Conservation (phyloP, 2,113 vertebrate genomes). For the Lophochroa leadbeateri region DNA sequence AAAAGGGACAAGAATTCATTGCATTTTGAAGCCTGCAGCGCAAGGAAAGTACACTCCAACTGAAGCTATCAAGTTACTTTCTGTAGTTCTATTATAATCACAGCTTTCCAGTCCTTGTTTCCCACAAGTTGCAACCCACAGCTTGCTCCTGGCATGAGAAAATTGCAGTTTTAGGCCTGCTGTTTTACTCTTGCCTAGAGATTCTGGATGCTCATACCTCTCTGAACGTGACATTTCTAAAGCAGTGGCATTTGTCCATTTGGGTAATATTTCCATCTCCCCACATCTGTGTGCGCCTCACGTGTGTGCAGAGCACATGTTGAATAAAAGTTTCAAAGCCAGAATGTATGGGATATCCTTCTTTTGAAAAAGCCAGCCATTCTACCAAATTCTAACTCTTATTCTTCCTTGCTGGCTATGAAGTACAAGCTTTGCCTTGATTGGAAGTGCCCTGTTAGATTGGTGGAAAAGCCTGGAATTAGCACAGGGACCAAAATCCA, state of each 20-base stretch:
- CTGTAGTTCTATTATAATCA: neutral
- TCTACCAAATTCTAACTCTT: neutral
- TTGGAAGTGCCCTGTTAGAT: neutral
- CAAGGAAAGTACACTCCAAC: neutral
- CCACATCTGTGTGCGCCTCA: neutral
- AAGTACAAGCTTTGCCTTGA: neutral
- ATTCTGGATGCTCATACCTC: neutral
- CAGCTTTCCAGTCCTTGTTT: neutral
- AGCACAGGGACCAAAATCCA: neutral
- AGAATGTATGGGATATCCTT: neutral
- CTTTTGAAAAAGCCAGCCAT: neutral
- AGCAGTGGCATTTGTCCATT: neutral
- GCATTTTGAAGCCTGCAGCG: neutral
- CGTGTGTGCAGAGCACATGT: neutral
- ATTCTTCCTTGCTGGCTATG: rapidly evolving
- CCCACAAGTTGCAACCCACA: neutral
- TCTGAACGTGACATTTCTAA: neutral
- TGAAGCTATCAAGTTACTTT: neutral
- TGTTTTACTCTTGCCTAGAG: neutral
- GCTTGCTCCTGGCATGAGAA: neutral
- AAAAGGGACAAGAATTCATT: neutral
- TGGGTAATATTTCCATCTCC: neutral
- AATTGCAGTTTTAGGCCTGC: neutral
- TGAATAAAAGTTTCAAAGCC: neutral
- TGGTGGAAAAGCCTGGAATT: neutral